Base-by-base conservation (phyloP, 2,888 invertebrate genomes). In the Dione vanillae region DNA sequence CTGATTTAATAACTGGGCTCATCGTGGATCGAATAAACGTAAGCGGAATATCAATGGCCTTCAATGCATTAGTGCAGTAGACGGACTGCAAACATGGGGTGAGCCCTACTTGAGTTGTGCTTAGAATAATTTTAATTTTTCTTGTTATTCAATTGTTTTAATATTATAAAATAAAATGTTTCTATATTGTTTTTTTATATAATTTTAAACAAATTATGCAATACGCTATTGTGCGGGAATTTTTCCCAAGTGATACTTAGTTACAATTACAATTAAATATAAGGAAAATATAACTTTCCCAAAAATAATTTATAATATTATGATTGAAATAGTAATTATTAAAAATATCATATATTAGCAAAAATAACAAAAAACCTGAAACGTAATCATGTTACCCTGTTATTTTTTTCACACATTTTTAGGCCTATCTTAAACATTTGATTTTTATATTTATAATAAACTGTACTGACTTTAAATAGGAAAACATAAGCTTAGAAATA, bases 1-100 rank as follows among this genome's bases (percentile, higher is more conserved):
- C 85, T 88, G 91, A 92, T 92, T 92, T 89, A 90, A 91, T 92
- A 90, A 91, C 89, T 84, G 83, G 78, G 84, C 85, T 89, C 87
- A 89, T 87, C 85, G 83, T 80, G 84, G 81, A 85, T 86, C 83
- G 83, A 85, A 87, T 85, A 85, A 82, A 81, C 84, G 88, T 85
- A 81, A 81, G 82, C 81, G 79, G 89, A 91, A 91, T 91, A 90
- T 86, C 88, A 89, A 90, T 91, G 85, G 80, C 78, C 80, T 79
- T 82, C 85, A 82, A 81, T 81, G 85, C 87, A 90, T 91, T 92
- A 91, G 86, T 83, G 84, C 80, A 83, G 88, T 89, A 90, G 88
- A 87, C 84, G 80, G 82, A 82, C 80, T 79, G 84, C 84, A 88
- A 88, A 89, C 83, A 87, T 82, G 87, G 83, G 81, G 64, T 76